A percentile compares a stretch with the other conserved stretches of the same genome.
Evolutionary conservation across 64 coral and sea anemone species (phyloP).

Genomic region (Pachyseris speciosa): DNA sequence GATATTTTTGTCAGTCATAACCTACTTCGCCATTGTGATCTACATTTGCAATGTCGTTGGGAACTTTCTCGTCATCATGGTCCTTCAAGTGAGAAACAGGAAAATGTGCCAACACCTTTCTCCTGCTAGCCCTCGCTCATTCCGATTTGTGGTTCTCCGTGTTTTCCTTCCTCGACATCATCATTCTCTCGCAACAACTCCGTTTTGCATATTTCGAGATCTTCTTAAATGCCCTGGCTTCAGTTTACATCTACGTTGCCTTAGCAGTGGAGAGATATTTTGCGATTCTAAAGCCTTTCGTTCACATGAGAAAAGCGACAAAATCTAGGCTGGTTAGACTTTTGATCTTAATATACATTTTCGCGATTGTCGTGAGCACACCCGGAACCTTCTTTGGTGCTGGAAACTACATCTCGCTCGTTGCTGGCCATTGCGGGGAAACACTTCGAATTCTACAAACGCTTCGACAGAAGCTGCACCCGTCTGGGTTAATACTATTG

Average conservation of each 20-base stretch:
- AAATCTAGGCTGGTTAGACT: not conserved
- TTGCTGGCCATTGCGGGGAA: not conserved
- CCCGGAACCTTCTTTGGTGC: not conserved
- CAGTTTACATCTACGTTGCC: conserved; percentile 1
- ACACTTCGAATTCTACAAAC: not conserved
- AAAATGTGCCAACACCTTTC: not conserved
- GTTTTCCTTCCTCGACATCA: not conserved
- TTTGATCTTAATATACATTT: not conserved
- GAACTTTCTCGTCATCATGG: conserved; percentile 12
- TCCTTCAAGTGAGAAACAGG: not conserved
- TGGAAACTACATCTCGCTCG: too few relatives aligned
- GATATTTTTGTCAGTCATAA: not conserved
- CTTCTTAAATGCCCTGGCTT: not conserved
- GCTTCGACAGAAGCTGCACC: not conserved
- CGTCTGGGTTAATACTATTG: not conserved
- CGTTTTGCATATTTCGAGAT: not conserved
- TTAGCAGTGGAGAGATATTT: conserved; percentile 62
- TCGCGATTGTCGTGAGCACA: not conserved
- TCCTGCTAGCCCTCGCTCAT: not conserved
- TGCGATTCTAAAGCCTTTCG: conserved; percentile 59
- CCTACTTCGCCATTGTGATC: not conserved
- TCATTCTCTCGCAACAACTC: not conserved
- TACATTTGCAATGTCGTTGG: conserved; percentile 5
- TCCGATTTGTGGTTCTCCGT: not conserved
- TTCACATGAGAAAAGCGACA: conserved; percentile 11